Evolutionary conservation across 2,113 vertebrate species (phyloP), one percentile per base, ranked within the genome.

Genomic region (Anarhynchus alexandrinus): DNA sequence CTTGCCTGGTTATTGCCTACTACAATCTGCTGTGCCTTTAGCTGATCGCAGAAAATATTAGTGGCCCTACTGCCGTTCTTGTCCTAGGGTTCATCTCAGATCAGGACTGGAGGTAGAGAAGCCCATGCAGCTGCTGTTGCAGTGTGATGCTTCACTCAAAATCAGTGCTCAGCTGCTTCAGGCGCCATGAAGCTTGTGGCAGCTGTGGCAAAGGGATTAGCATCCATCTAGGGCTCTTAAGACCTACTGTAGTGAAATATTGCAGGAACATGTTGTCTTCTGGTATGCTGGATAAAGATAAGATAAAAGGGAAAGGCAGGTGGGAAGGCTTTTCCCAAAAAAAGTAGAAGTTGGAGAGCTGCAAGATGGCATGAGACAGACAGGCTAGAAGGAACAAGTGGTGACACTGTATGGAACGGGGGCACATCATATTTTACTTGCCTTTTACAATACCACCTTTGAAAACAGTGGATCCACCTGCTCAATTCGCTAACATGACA

Each of bases 121-220:
- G 5, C 11, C 36, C n/a, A 32, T 58, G 88, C 96, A 97, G 95
- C 94, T 97, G 96, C 87, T 96, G 45, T 64, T 94, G 54, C 61
- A 91, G 32, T 80, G 66, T 55, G 26, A 45, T 36, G 27, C 67
- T 96, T 94, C 83, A 90, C 69, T 88, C 86, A 95, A 59, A 91
- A 78, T 26, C 82, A 61, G 32, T 64, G 51, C n/a, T 84, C 88
- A 95, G 84, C 78, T 97, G 86, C 34, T 95, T 86, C 34, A 40
- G 22, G 43, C 12, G 1, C 82, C 83, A 67, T 77, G 47, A 52
- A 93, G 69, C 12, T 93, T 93, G 88, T 85, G 40, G 76, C 92
- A 97, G 82, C 72, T 94, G 80, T 74, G 70, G 12, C 15, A 73
- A 92, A 80, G 40, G 64, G 94, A 97, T 96, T 93, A 96, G 22